Percentiles rank a stretch among this genome's conserved stretches.
Evolutionary conservation across 2,888 invertebrate genomes (phyloP).

Genomic region (Hirtodrosophila cameraria): DNA sequence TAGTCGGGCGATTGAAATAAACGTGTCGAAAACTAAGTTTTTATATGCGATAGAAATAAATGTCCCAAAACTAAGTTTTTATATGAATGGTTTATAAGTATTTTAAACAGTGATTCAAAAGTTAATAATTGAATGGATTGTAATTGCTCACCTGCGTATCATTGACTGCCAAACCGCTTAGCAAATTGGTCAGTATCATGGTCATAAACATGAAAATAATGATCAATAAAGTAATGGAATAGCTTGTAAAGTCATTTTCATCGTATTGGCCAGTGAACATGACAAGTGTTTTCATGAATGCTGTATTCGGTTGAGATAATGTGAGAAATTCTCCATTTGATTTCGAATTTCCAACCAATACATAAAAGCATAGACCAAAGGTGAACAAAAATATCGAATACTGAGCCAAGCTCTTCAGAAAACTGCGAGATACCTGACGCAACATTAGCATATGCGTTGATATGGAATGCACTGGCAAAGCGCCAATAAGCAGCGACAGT

Average conservation of each 20-base stretch:
- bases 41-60: too few relatives aligned
- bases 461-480: slow-evolving; percentile 87
- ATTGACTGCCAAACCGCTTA: slow-evolving; percentile 93
- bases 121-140: too few relatives aligned
- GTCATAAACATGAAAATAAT: slow-evolving; percentile 92
- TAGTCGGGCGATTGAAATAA: too few relatives aligned
- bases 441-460: slow-evolving; percentile 93
- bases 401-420: slow-evolving; percentile 90
- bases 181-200: slow-evolving; percentile 91
- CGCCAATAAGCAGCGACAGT: slow-evolving; percentile 90
- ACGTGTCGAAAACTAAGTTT: too few relatives aligned
- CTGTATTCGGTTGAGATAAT: slow-evolving; percentile 86
- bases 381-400: slow-evolving; percentile 92
- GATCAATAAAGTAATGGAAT: slow-evolving; percentile 90
- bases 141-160: slow-evolving; percentile 87
- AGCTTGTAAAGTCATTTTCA: slow-evolving; percentile 89
- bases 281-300: slow-evolving; percentile 90
- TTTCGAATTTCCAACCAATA: slow-evolving; percentile 87
- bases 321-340: slow-evolving; percentile 85
- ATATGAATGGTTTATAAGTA: too few relatives aligned
- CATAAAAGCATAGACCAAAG: slow-evolving; percentile 91
- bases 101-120: too few relatives aligned
- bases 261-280: slow-evolving; percentile 95
- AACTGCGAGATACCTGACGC: slow-evolving; percentile 90
- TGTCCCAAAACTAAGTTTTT: too few relatives aligned